These are phyloP conservation scores for Potorous gilbertii DNA, from an alignment of 2,797 vertebrate species.

Conservation along the genomic window DNA sequence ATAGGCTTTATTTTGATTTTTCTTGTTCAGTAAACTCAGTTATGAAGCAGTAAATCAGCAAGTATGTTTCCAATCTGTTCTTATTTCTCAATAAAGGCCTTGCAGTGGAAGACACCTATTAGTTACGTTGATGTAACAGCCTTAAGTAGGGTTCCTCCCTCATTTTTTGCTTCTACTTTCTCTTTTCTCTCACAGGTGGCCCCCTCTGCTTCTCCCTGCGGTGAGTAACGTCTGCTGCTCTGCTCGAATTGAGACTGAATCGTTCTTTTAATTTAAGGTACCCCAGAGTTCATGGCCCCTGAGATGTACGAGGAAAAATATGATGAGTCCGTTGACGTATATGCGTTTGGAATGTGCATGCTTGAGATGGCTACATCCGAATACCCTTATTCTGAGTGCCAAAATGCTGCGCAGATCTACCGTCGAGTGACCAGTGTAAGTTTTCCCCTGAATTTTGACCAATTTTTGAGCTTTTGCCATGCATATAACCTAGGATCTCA, in stretches of 20 bases:
- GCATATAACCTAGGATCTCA: conserved; percentile 31
- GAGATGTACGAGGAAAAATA: conserved; percentile 99
- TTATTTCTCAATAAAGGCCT: conserved; percentile 85
- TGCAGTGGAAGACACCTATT: conserved; percentile 91
- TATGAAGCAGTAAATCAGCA: conserved; percentile 54
- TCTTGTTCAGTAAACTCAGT: conserved; percentile 10
- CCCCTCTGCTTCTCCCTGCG: conserved; percentile 73
- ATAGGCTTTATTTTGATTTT: conserved; percentile 39
- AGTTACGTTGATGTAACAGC: conserved; percentile 86
- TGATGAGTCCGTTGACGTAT: conserved; percentile 98
- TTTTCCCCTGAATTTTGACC: conserved; percentile 80
- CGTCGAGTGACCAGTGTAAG: conserved; percentile 98
- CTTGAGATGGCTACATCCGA: conserved; percentile 99
- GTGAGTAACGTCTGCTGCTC: conserved; percentile 84
- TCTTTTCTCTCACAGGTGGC: conserved; percentile 84
- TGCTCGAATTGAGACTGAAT: conserved; percentile 92
- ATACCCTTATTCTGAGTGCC: conserved; percentile 99
- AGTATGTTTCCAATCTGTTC: conserved; percentile 34
- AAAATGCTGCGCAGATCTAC: conserved; percentile 99
- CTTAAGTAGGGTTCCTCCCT: conserved; percentile 91
- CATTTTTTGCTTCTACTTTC: conserved; percentile 84
- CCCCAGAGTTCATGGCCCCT: conserved; percentile 99
- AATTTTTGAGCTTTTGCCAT: conserved; percentile 54
- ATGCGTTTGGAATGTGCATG: conserved; percentile 99
- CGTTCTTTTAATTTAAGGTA: conserved; percentile 99